These are phyloP conservation scores for Globodera ellingtonae DNA, from an alignment of 1,140 invertebrate species.

Conservation along the genomic window DNA sequence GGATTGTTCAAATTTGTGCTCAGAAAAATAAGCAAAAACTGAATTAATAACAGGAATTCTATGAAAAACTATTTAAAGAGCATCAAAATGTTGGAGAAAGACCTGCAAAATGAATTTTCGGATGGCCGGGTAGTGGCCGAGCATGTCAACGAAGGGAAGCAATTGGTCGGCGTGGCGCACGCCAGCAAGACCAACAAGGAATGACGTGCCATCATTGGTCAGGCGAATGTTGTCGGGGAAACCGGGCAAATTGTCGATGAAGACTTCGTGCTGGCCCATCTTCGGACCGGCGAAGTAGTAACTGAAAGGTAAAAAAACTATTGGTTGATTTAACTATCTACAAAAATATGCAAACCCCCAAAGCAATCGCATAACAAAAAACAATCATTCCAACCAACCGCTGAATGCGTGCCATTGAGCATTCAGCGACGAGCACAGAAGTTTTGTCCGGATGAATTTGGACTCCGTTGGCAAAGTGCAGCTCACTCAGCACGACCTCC, in stretches of 20 bases:
- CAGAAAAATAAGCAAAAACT: too few relatives aligned
- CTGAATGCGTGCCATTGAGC: constrained; percentile 60
- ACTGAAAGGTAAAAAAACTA: constrained; percentile 46
- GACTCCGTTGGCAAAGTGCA: constrained; percentile 67
- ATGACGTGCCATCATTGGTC: constrained; percentile 59
- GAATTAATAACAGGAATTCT: too few relatives aligned
- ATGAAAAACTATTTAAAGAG: too few relatives aligned
- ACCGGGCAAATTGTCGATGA: constrained; percentile 66
- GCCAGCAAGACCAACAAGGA: constrained; percentile 54
- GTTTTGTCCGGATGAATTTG: constrained; percentile 63
- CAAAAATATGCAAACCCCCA: too few relatives aligned
- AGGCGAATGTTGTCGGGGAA: constrained; percentile 67
- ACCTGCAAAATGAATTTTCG: constrained; percentile 58
- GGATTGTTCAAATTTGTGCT: background rate
- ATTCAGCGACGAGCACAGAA: constrained; percentile 65
- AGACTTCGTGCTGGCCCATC: constrained; percentile 58
- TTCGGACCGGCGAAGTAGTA: constrained; percentile 59
- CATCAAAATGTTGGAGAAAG: constrained; percentile 48
- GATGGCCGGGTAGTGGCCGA: constrained; percentile 58
- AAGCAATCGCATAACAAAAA: background rate
- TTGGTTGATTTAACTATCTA: background rate
- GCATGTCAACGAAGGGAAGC: constrained; percentile 60
- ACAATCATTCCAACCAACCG: constrained; percentile 23
- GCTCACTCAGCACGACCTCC: constrained; percentile 51
- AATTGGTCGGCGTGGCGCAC: constrained; percentile 53